Evolutionary conservation across 2,113 vertebrate species (phyloP), one percentile per base, ranked within the genome.

Genomic region (Otis tarda): DNA sequence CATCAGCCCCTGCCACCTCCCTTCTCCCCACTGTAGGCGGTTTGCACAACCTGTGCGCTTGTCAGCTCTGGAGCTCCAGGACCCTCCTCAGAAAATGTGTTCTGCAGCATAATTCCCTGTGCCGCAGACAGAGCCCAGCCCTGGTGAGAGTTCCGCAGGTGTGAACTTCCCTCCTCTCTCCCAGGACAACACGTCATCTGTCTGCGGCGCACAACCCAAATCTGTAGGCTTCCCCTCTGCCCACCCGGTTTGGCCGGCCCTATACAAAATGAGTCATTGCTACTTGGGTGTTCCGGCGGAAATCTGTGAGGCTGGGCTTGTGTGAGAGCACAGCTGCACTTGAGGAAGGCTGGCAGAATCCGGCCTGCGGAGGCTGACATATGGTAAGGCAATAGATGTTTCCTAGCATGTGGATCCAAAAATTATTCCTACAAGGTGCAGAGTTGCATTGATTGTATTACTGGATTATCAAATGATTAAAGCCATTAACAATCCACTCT

Each of bases 391-490:
- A 41, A 65, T 80, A 76, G 60, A 92, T n/a, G 41, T 74, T 94
- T 87, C 67, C 83, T 91, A 89, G 69, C 63, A 43, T 73, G 90
- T 79, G 61, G 83, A 90, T 90, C 79, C 85, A 55, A 89, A 93
- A 91, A 74, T 93, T 96, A 75, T 98, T 96, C 95, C 94, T 93
- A 92, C 94, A 96, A 98, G 93, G 89, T 97, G 94, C 93, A 45
- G 79, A 95, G 89, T 95, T 97, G 85, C 96, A 95, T 90, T 97
- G 97, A 97, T 97, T 97, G 95, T 97, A 97, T 98, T 97, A 97
- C 89, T 83, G 96, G 97, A 98, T 98, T 98, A 98, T 98, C 96
- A 94, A 94, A 98, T 98, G 96, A 98, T 98, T 98, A 98, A 97
- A 95, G 90, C 91, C 95, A 97, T 98, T 98, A 98, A 97, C 97